These are phyloP conservation scores for Ceratina japonica DNA, from an alignment of 1,140 invertebrate species.

Conservation along the genomic window DNA sequence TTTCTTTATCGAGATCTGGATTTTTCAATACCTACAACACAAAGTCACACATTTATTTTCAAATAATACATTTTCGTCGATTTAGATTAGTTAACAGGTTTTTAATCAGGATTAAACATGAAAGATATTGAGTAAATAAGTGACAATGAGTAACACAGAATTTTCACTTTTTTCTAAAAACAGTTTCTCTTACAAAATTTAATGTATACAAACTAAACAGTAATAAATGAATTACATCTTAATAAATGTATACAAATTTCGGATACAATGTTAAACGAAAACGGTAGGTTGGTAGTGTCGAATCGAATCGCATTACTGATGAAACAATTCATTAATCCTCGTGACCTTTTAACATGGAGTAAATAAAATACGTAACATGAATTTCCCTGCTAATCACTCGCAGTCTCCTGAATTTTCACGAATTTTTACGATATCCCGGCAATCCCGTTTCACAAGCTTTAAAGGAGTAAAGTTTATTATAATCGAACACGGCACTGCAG, in stretches of 20 bases:
- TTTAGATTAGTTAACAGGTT: not conserved
- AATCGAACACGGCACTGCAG: slow-evolving; percentile 50
- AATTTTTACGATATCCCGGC: slow-evolving; percentile 48
- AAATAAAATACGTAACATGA: slow-evolving; percentile 41
- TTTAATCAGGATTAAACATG: slow-evolving; percentile 3
- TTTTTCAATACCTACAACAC: slow-evolving; percentile 74
- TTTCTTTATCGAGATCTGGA: slow-evolving; percentile 74
- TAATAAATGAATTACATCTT: slow-evolving; percentile 43
- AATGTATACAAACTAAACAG: slow-evolving; percentile 33
- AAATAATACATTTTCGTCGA: not conserved
- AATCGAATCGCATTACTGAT: slow-evolving; percentile 12
- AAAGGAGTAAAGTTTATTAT: slow-evolving; percentile 39
- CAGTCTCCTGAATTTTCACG: slow-evolving; percentile 47
- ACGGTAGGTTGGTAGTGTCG: slow-evolving; percentile 17
- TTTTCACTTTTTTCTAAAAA: slow-evolving; percentile 42
- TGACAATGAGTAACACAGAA: slow-evolving; percentile 36
- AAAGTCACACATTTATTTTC: slow-evolving; percentile 27
- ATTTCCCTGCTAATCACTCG: slow-evolving; percentile 51
- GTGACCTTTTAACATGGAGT: slow-evolving; percentile 6
- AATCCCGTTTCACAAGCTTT: slow-evolving; percentile 41
- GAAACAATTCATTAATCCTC: slow-evolving; percentile 21
- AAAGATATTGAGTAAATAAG: slow-evolving; percentile 7
- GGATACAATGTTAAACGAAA: slow-evolving; percentile 40
- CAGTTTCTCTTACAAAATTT: slow-evolving; percentile 49
- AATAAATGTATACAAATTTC: slow-evolving; percentile 53